Percentiles rank a stretch among this genome's conserved stretches.
These are phyloP conservation scores for Pangasianodon hypophthalmus DNA, from an alignment of 2,113 vertebrate genomes.

Conservation along the genomic window DNA sequence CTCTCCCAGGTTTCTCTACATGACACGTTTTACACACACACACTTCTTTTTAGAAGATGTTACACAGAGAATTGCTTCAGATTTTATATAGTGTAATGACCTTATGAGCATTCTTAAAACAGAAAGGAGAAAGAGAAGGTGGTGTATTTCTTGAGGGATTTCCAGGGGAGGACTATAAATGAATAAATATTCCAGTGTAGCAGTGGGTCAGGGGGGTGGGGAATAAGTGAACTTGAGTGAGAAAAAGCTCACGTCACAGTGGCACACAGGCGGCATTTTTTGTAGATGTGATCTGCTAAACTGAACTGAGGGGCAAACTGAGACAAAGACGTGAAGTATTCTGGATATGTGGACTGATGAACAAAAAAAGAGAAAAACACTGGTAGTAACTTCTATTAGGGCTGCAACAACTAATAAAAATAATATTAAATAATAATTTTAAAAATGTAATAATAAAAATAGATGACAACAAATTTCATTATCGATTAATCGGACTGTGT, in stretches of 20 bases:
- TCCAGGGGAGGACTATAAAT: not conserved
- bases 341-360: too few relatives aligned
- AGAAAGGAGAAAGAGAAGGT: not conserved
- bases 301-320: too few relatives aligned
- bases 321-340: too few relatives aligned
- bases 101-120: slow-evolving; percentile 36
- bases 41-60: not conserved
- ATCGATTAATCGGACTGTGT: too few relatives aligned
- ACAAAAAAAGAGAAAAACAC: too few relatives aligned
- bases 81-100: slow-evolving; percentile 23
- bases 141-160: slow-evolving; percentile 22
- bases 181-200: slow-evolving; percentile 17
- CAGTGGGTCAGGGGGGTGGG: not conserved
- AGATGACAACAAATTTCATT: too few relatives aligned
- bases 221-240: not conserved
- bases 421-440: too few relatives aligned
- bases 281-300: not conserved
- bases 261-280: too few relatives aligned
- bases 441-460: too few relatives aligned
- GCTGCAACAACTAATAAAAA: too few relatives aligned
- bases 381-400: too few relatives aligned
- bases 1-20: not conserved
- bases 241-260: not conserved
- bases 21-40: not conserved
- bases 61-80: not conserved